phyloP scores from a whole-genome alignment of 2,113 vertebrate genomes.

The Bubo blakistoni region DNA sequence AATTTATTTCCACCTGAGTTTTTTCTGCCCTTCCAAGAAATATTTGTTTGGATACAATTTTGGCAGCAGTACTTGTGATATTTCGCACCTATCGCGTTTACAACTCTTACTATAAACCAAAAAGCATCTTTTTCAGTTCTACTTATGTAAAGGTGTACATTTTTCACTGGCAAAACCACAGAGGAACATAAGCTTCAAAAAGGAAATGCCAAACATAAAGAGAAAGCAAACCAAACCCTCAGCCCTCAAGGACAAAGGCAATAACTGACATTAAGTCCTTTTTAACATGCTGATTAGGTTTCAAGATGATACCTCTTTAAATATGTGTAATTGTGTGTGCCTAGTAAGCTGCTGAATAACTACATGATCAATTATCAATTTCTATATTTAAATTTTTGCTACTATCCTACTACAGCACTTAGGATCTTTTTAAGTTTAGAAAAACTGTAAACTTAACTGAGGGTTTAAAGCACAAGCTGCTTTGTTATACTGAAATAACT shows the following conservation, averaged over 20 bases:
- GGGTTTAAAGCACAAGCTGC: not conserved
- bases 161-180: not conserved
- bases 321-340: not conserved
- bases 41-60: not conserved
- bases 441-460: not conserved
- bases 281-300: not conserved
- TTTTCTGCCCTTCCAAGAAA: not conserved
- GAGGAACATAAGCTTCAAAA: not conserved
- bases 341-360: not conserved
- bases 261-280: not conserved
- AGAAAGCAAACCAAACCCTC: not conserved
- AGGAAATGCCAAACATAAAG: not conserved
- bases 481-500: not conserved
- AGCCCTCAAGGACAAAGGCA: not conserved
- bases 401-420: accelerated
- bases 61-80: not conserved
- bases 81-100: not conserved
- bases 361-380: not conserved
- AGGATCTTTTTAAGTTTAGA: not conserved
- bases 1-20: not conserved
- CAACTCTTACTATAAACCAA: not conserved
- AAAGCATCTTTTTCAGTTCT: not conserved
- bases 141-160: not conserved
- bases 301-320: not conserved
- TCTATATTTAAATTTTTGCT: not conserved